Base-by-base conservation (phyloP, 2,888 invertebrate species). In the Cataglyphis albicans region DNA sequence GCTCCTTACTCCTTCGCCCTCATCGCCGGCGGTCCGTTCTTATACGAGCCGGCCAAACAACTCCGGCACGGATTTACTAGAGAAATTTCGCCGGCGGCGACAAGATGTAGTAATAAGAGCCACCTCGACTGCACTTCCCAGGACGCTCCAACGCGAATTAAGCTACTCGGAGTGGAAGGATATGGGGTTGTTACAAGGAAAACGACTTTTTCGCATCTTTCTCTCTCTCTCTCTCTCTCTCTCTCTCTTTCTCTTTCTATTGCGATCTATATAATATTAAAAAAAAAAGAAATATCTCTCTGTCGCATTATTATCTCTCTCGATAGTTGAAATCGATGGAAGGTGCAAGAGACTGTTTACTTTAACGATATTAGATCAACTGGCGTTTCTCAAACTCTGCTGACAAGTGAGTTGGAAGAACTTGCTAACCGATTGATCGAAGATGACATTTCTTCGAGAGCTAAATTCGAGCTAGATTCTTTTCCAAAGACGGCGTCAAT, bases 41-140 rank as follows among this genome's bases (percentile, higher is more conserved):
- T 89, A 89, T 89, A 89, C 88, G 86, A 87, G 84, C 84, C 81
- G 88, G 84, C 89, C 90, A 82, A 87, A 82, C 84, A 83, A 88
- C 90, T 86, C 72, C 67, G 83, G 57, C 86, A 80, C 70, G 84
- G 85, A 89, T 89, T 90, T 90, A 89, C 87, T 86, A 85, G 85
- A 84, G 84, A 88, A 89, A 88, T 89, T 87, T 84, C 74, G 68
- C 88, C 85, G 21, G 64, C 75, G 68, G 87, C 76, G 76, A 89
- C 83, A 87, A 87, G 83, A 90, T 84, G 90, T 80, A 87, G 87
- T 83, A 83, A 86, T 89, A 90, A 88, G 76, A 89, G 82, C 86
- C 84, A 87, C 88, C 86, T 84, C 67, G 70, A 68, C 21, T 44
- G 67, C 83, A 75, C 82, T 84, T 87, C 84, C 65, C 82, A 70